Percentiles rank a stretch among this genome's conserved stretches.
These are phyloP conservation scores for Parnassius smintheus DNA, from an alignment of 2,888 invertebrate species.

Conservation along the genomic window DNA sequence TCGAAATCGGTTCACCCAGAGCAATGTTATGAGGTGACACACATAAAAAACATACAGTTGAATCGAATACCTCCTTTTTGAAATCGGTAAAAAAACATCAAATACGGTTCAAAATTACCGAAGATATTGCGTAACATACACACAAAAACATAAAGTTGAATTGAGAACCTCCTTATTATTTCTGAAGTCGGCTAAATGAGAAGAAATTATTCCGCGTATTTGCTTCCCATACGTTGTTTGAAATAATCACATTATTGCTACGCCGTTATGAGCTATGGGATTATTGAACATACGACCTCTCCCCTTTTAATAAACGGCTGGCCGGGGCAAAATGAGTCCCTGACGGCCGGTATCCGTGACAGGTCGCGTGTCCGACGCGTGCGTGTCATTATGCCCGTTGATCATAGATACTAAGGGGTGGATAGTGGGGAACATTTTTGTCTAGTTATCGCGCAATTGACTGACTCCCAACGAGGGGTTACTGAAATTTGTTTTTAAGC, in stretches of 20 bases:
- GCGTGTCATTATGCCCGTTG: slow-evolving; percentile 5
- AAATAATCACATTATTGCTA: neutral
- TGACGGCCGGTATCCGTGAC: slow-evolving; percentile 12
- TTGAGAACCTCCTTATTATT: too few relatives aligned
- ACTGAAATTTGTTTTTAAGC: neutral
- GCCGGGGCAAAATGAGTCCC: slow-evolving; percentile 1
- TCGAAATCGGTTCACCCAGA: too few relatives aligned
- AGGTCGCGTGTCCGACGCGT: slow-evolving; percentile 10
- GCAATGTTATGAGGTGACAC: too few relatives aligned
- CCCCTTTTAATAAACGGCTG: neutral
- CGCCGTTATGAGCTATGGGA: neutral
- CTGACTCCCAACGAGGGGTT: neutral
- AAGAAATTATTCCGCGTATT: too few relatives aligned
- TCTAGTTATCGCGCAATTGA: slow-evolving; percentile 8
- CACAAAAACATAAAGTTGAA: too few relatives aligned
- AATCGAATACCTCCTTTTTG: too few relatives aligned
- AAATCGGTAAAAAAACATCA: too few relatives aligned
- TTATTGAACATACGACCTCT: slow-evolving; percentile 6
- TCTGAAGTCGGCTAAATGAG: too few relatives aligned
- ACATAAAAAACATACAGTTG: too few relatives aligned
- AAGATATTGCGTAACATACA: too few relatives aligned
- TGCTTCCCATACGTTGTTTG: too few relatives aligned
- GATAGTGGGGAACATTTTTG: slow-evolving; percentile 3
- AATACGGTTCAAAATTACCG: too few relatives aligned
- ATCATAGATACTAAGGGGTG: slow-evolving; percentile 21